Base-by-base conservation (phyloP, 1,140 invertebrate genomes). In the Condylostylus longicornis region DNA sequence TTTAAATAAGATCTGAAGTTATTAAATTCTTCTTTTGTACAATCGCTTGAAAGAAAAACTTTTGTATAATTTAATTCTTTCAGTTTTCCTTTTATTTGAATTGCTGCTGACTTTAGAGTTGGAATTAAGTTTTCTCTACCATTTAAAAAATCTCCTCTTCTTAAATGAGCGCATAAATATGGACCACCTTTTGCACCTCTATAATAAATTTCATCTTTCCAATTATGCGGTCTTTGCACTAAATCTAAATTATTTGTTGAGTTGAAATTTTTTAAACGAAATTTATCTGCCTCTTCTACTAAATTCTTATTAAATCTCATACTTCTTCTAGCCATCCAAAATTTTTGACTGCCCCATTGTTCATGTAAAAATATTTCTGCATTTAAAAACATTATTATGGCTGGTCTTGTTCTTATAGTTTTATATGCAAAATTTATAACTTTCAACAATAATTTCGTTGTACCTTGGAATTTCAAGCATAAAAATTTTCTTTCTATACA, bases 291-390 rank as follows among this genome's bases (percentile, higher is more conserved):
- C 46, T 79, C 71, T 48, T 71, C 33, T 31, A 72, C 58, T 2
- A 98, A 66, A 33, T 73, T 52, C 29, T 65, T 64, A 36, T 80
- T 75, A 61, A 94, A 97, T 45, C 81, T 70, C 85, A 97, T 93
- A 52, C 89, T 95, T 45, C 87, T 68, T 48, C 93, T 67, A 17
- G 80, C 83, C 42, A 65, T 62, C 91, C 93, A 97, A 61, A 86
- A 96, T 23, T 72, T 62, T 35, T 60, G 53, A 41, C 79, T 75
- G 5, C 91, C 90, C 66, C 85, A 97, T 22, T 63, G 59, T 54
- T 90, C 77, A 61, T 97, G 90, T 14, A 96, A 63, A 9, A 87
- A 71, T 22, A 86, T 80, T 65, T 96, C 91, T 32, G 85, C 87
- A 56, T 83, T 75, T 45, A 85, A 75, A 47, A 97, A 69, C 64